These are phyloP conservation scores for Caenorhabditis zanzibari DNA, from an alignment of 2,888 invertebrate genomes.

Conservation along the genomic window DNA sequence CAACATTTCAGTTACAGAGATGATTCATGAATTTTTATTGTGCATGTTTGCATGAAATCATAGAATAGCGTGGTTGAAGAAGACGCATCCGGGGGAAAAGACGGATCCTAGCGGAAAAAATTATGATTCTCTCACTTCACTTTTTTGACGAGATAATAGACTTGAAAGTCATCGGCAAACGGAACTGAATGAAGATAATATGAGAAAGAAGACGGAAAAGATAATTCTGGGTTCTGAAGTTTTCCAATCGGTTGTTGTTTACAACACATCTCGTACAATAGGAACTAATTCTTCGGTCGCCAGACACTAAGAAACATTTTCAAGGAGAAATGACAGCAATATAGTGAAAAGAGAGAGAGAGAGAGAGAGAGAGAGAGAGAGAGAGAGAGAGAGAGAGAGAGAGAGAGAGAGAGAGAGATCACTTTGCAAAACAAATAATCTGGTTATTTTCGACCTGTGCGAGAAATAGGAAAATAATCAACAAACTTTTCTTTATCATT, in stretches of 20 bases:
- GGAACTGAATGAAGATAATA: constrained; percentile 19
- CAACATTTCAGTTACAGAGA: constrained; percentile 34
- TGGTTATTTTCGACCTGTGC: constrained; percentile 40
- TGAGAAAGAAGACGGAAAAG: not conserved
- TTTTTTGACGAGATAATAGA: constrained; percentile 42
- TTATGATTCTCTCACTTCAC: constrained; percentile 1
- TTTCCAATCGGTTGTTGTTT: constrained; percentile 13
- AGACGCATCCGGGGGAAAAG: constrained; percentile 6
- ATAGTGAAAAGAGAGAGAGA: not conserved
- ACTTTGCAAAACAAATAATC: constrained; percentile 52
- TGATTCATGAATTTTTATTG: constrained; percentile 53
- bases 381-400: not conserved
- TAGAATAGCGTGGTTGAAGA: constrained; percentile 9
- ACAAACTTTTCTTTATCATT: constrained; percentile 46
- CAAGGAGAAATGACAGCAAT: constrained; percentile 30
- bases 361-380: not conserved
- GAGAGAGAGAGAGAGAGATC: not conserved
- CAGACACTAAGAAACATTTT: constrained; percentile 39
- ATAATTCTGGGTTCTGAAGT: constrained; percentile 31
- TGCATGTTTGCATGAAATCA: constrained; percentile 42
- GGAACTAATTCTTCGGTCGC: constrained; percentile 23
- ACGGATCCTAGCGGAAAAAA: constrained; percentile 27
- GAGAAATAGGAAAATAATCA: constrained; percentile 38
- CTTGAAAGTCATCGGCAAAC: constrained; percentile 14
- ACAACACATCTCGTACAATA: constrained; percentile 25